A percentile compares a stretch with the other conserved stretches of the same genome.
phyloP scores from a whole-genome alignment of 2,888 invertebrate genomes.

The Stenchaetothrips biformis region DNA sequence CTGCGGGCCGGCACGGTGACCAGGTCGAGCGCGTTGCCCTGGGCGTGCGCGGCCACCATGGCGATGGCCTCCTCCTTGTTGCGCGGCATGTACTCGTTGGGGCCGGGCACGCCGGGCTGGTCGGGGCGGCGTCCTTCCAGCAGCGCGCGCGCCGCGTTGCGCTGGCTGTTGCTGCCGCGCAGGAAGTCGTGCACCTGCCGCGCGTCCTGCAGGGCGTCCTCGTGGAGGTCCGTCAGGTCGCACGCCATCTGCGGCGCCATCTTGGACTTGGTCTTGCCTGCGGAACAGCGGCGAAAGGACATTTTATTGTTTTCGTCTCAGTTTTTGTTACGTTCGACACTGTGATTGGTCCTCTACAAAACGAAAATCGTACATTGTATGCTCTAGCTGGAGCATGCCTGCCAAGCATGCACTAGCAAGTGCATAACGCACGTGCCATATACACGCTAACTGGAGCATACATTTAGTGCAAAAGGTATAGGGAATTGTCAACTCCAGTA shows the following conservation, averaged over 20 bases:
- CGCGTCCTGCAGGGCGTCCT: not conserved
- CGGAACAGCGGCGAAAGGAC: not conserved
- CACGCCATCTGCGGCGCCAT: not conserved
- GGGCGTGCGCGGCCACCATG: slow-evolving; percentile 3
- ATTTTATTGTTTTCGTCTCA: not conserved
- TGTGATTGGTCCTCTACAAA: too few relatives aligned
- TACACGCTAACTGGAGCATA: too few relatives aligned
- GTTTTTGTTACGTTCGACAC: too few relatives aligned
- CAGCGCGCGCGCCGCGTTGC: slow-evolving; percentile 5
- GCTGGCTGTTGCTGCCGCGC: not conserved
- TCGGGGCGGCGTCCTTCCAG: not conserved
- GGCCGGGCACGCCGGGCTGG: slow-evolving; percentile 20
- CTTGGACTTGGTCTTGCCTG: not conserved
- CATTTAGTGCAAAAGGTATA: too few relatives aligned
- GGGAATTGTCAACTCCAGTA: too few relatives aligned
- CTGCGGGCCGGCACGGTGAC: not conserved
- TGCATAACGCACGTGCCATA: too few relatives aligned
- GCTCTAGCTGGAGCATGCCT: too few relatives aligned
- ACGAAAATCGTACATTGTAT: too few relatives aligned
- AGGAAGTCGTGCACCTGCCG: slow-evolving; percentile 11
- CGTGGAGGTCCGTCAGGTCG: not conserved
- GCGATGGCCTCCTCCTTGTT: not conserved
- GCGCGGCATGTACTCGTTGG: not conserved
- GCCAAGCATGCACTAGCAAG: too few relatives aligned
- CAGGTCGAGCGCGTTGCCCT: slow-evolving; percentile 16